Base-by-base conservation (phyloP, 2,797 vertebrate genomes). In the Clarias laeviceps region DNA sequence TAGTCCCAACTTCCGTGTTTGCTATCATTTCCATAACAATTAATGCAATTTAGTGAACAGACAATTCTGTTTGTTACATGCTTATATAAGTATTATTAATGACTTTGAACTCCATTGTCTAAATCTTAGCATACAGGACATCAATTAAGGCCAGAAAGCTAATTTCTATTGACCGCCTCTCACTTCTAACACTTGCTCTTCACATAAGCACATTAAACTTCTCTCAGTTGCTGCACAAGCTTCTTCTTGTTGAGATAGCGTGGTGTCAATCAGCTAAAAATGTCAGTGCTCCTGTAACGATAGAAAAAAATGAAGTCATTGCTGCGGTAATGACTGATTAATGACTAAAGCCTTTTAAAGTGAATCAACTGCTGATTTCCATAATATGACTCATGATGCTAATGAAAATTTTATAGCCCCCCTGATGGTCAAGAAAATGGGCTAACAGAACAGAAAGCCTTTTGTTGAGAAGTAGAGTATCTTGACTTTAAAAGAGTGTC, bases 261-360 rank as follows among this genome's bases (percentile, higher is more conserved):
- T 81, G 86, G 15, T 70, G n/a, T 74, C 82, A 68, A 22, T 20
- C 76, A 66, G 59, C 69, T 12, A n/a, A 76, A 37, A 64, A 61
- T 85, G 62, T 61, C 69, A 65, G 80, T 40, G 65, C 83, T 84
- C 76, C 27, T 20, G 27, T 56, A 56, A 56, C 20, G 27, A 74
- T 57, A 27, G 50, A 56, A 76, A 29, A 34, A 56, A 56, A 29
- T 76, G 27, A 56, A 29, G 27, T 56, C 50, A 32, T 57, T 76
- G 50, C 73, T 56, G 50, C 86, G 74, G 80, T 87, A 90, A 89
- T 90, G 83, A 88, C 72, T 88, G 89, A 89, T 90, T 89, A 89
- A 90, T 89, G 84, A 72, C 77, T 37, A 64, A 81, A 87, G 76
- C 79, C 72, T 82, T 90, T 85, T 86, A 86, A 84, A 83, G 50